A percentile compares a stretch with the other conserved stretches of the same genome.
Conservation (phyloP, 1,140 invertebrate genomes). For the Atta texana region DNA sequence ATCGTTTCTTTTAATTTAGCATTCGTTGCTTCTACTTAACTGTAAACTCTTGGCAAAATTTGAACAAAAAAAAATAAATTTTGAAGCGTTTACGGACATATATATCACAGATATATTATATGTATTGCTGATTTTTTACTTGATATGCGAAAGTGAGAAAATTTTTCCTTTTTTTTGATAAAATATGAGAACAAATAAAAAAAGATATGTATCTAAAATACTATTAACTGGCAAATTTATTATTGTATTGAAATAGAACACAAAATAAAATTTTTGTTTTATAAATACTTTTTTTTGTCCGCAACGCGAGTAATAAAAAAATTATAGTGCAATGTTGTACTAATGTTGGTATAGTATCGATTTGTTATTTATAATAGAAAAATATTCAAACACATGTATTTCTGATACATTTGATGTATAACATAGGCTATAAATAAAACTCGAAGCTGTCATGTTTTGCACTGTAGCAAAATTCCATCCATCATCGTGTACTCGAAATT, state of each 20-base stretch:
- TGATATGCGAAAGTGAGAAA: neutral
- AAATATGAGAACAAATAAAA: neutral
- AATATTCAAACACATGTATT: neutral
- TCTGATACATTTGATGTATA: neutral
- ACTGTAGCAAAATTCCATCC: conserved; percentile 19
- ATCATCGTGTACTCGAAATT: conserved; percentile 42
- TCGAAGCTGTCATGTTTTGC: conserved; percentile 9
- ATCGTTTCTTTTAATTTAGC: conserved; percentile 41
- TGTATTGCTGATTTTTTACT: neutral
- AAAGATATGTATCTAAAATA: neutral
- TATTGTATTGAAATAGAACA: neutral
- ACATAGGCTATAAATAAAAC: neutral
- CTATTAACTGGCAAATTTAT: neutral
- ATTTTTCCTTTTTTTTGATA: too few relatives aligned
- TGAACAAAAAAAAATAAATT: neutral
- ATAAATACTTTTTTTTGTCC: conserved; percentile 1
- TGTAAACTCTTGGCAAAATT: conserved; percentile 1
- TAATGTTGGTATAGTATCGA: neutral
- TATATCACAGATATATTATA: neutral
- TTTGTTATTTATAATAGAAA: conserved; percentile 9
- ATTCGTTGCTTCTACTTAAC: neutral
- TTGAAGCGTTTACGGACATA: neutral
- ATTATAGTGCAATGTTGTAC: neutral
- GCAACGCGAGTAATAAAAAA: neutral
- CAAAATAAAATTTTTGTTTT: neutral